phyloP scores from a whole-genome alignment of 2,113 vertebrate species.

The Mystacornis crossleyi region DNA sequence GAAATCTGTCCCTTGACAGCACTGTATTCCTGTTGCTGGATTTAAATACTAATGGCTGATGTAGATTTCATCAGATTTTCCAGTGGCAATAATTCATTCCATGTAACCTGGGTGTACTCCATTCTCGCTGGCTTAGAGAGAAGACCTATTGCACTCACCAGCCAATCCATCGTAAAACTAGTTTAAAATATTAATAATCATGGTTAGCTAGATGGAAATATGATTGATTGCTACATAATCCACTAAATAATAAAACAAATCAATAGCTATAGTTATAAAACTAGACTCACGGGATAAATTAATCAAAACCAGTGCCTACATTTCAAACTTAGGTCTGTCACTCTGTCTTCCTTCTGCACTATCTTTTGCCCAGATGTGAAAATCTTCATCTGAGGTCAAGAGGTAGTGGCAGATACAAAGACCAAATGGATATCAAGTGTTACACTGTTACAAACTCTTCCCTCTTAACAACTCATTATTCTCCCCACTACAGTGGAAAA shows the following conservation, averaged over 20 bases:
- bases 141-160: not conserved
- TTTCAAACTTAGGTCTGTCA: not conserved
- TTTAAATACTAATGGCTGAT: constrained; percentile 24
- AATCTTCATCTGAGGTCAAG: not conserved
- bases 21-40: not conserved
- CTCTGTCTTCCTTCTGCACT: not conserved
- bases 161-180: constrained; percentile 31
- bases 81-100: not conserved
- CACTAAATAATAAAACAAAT: constrained; percentile 50
- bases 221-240: constrained; percentile 39
- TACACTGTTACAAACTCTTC: not conserved
- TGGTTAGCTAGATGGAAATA: constrained; percentile 41
- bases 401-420: not conserved
- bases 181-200: constrained; percentile 58
- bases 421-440: not conserved
- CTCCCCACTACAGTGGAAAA: not conserved
- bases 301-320: not conserved
- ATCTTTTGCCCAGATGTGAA: not conserved
- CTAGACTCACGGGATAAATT: constrained; percentile 10
- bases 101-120: not conserved
- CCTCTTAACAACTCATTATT: not conserved
- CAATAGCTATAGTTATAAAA: constrained; percentile 37
- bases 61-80: constrained; percentile 38
- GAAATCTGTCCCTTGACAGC: not conserved
- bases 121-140: not conserved